Base-by-base conservation (phyloP, 2,113 vertebrate species). In the Daubentonia madagascariensis region DNA sequence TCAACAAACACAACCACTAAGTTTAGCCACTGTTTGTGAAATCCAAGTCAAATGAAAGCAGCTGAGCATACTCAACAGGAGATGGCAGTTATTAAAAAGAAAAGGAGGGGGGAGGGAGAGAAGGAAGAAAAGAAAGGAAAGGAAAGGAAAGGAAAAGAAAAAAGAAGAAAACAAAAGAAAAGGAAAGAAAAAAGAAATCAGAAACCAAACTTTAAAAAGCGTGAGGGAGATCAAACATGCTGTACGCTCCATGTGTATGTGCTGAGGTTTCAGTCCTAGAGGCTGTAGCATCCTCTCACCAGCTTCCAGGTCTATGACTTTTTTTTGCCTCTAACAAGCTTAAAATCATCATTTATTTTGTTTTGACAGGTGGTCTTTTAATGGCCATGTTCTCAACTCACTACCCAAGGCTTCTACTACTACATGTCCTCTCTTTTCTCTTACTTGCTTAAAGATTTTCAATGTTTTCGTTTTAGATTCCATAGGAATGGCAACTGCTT, bases 381-480 rank as follows among this genome's bases (percentile, higher is more conserved):
- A 98, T 67, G 75, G 67, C 35, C 40, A 50, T 94, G 79, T 84
- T 98, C 78, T 97, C 65, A 97, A 97, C 95, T 94, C n/a, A 89
- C 12, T 72, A 16, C 1, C 70, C 68, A 83, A 94, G 78, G 94
- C 93, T 98, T 93, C 98, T 96, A 59, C 45, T 97, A 63, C 8
- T 89, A 40, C 81, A 85, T 54, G 37, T 72, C 23, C 43, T 98
- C 98, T 96, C 98, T 98, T 90, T 98, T 98, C 98, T 96, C 97
- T 97, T 95, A 91, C 89, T 96, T 68, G 78, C 95, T 96, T 96
- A 93, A 98, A 97, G 86, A 57, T 96, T 97, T 98, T 95, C 48
- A 67, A 90, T 98, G 98, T 99, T 99, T 99, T 98, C 87, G 95
- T 98, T 98, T 98, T 96, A 97, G 98, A 98, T 98, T 98, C 98